A percentile compares a stretch with the other conserved stretches of the same genome.
These are phyloP conservation scores for Anguilla japonica DNA, from an alignment of 2,113 vertebrate genomes.

Conservation along the genomic window DNA sequence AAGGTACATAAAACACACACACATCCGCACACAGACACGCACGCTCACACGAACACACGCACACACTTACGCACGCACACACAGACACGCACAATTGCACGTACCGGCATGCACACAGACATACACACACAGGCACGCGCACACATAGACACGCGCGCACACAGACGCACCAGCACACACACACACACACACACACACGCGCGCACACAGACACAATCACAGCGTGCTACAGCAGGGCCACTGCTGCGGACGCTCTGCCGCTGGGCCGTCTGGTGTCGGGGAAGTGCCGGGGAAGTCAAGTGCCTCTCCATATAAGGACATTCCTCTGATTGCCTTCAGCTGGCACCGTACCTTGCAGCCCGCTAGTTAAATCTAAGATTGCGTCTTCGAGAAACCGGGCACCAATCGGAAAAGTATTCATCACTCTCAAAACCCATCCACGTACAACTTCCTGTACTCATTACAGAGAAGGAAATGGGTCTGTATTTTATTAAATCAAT, in stretches of 20 bases:
- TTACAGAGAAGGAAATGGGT: background rate
- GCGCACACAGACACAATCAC: conserved; percentile 18
- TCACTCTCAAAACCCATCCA: background rate
- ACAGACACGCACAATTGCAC: conserved; percentile 7
- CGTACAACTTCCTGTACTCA: background rate
- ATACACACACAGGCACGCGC: background rate
- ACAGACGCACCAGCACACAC: conserved; percentile 12
- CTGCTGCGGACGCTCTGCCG: conserved; percentile 26
- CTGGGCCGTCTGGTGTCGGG: conserved; percentile 53
- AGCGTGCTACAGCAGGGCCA: conserved; percentile 36
- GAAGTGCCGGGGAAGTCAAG: conserved; percentile 61
- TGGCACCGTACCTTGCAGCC: conserved; percentile 36
- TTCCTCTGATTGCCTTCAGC: conserved; percentile 50
- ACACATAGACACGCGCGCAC: background rate
- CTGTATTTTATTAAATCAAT: background rate
- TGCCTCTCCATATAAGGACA: conserved; percentile 67
- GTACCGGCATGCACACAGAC: conserved; percentile 14
- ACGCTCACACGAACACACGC: conserved; percentile 19
- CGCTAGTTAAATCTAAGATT: conserved; percentile 35
- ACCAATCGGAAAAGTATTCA: conserved; percentile 12
- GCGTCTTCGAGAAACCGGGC: conserved; percentile 2
- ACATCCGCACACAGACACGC: background rate
- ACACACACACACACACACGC: background rate
- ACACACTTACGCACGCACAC: background rate
- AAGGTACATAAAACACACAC: background rate